These are phyloP conservation scores for Drosophila stalkeri DNA, from an alignment of 2,888 invertebrate species.

Conservation along the genomic window DNA sequence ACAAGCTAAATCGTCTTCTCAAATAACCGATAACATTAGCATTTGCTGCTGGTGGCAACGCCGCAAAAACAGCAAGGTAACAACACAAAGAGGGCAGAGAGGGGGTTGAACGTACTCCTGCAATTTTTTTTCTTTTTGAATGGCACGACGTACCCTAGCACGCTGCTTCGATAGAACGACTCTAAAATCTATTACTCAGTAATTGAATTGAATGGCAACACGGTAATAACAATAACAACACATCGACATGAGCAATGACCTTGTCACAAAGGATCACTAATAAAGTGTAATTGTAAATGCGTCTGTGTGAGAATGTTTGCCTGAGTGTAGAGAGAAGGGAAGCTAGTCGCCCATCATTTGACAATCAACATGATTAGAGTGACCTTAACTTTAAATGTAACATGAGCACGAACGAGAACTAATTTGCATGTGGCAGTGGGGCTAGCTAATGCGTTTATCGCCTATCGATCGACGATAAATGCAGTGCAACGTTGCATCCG, in stretches of 20 bases:
- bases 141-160: conserved; percentile 17
- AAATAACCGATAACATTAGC: conserved; percentile 7
- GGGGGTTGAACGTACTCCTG: conserved; percentile 24
- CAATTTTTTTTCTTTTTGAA: conserved; percentile 8
- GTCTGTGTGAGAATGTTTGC: background rate
- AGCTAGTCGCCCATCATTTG: conserved; percentile 20
- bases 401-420: conserved; percentile 51
- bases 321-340: background rate
- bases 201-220: conserved; percentile 5
- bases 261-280: conserved; percentile 47
- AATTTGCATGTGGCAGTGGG: conserved; percentile 55
- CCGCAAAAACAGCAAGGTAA: conserved; percentile 40
- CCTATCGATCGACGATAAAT: conserved; percentile 49
- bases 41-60: conserved; percentile 46
- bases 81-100: conserved; percentile 19
- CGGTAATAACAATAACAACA: conserved; percentile 5
- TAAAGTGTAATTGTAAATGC: conserved; percentile 6
- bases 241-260: conserved; percentile 40
- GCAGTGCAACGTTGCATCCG: conserved; percentile 36
- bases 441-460: conserved; percentile 30
- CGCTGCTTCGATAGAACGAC: conserved; percentile 10
- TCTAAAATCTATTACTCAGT: conserved; percentile 11
- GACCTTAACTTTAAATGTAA: conserved; percentile 63
- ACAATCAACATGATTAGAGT: conserved; percentile 53
- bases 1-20: background rate